Conservation (phyloP, 2,888 invertebrate species). For the Rhodophaea formosa region DNA sequence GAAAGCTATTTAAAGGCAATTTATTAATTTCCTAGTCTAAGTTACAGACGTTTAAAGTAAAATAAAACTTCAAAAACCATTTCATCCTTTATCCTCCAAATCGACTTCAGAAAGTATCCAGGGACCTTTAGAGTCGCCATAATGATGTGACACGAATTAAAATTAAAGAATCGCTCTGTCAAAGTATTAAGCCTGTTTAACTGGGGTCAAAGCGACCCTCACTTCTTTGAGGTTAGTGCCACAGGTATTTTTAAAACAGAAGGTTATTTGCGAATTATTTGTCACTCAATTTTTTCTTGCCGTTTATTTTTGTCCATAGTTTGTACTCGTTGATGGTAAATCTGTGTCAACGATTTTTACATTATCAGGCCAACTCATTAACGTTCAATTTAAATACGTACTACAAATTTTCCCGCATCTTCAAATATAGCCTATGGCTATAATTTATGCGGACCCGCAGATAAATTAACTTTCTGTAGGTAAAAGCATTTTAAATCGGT, state of each 20-base stretch:
- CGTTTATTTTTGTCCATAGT: no score
- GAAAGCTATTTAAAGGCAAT: neutral
- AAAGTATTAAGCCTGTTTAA: constrained; percentile 13
- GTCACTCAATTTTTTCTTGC: no score
- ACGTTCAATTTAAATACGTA: no score
- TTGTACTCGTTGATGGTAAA: no score
- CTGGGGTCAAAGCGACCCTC: constrained; percentile 11
- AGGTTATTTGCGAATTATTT: neutral
- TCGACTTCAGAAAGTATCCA: neutral
- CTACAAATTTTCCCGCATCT: no score
- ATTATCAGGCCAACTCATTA: no score
- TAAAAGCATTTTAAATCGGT: no score
- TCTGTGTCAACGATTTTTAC: no score
- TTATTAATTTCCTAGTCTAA: neutral
- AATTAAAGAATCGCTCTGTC: constrained; percentile 12
- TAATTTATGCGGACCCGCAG: no score
- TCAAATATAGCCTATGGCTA: no score
- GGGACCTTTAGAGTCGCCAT: neutral
- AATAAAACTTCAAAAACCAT: neutral
- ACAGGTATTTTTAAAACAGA: neutral
- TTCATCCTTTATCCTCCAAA: neutral
- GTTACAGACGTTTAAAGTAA: neutral
- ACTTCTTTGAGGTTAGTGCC: neutral
- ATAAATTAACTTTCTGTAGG: no score
- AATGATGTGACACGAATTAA: constrained; percentile 15